Evolutionary conservation across 2,888 invertebrate genomes (phyloP), one percentile per base, ranked within the genome.

Genomic region (Hirudinaria manillensis): DNA sequence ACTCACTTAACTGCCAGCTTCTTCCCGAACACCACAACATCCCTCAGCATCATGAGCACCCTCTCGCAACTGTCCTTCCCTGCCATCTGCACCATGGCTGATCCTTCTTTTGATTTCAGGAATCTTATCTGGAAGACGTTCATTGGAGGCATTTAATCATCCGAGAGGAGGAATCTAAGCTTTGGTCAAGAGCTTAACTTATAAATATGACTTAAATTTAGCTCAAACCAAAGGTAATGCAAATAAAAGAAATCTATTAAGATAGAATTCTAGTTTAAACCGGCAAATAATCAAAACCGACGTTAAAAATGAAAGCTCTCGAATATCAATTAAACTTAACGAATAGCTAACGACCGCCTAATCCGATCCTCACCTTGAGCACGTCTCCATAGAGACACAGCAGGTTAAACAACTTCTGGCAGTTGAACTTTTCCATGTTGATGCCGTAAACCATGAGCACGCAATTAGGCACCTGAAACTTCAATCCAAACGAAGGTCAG

Each of bases 1-100:
- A 72, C 83, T 77, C 78, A 91, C 86, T 89, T 89, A 77, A 92
- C 86, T 83, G 90, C 90, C 78, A 91, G 86, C 84, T 90, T 90
- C 81, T 88, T 89, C 74, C 91, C 94, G 81, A 96, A 93, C 81
- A 89, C 85, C 77, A 91, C 91, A 80, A 93, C 91, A 86, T 94
- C 94, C 88, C 95, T 94, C 80, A 98, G 89, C 87, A 96, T 94
- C 85, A 93, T 93, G 78, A 98, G 92, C 85, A 94, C 94, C 81
- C 96, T 88, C 87, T 96, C 95, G 61, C 96, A 95, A 13, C 96
- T 93, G 76, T 93, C 90, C n/a, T 91, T 91, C 86, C 96, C 95
- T 7, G 96, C 96, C 94, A 99, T 94, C 87, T 99, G 97, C 74
- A 98, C 93, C 97, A 99, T 99, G 67, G 97, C 97, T 76, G 97